These are phyloP conservation scores for Neoseiulus cucumeris DNA, from an alignment of 1,140 invertebrate genomes.

Conservation along the genomic window DNA sequence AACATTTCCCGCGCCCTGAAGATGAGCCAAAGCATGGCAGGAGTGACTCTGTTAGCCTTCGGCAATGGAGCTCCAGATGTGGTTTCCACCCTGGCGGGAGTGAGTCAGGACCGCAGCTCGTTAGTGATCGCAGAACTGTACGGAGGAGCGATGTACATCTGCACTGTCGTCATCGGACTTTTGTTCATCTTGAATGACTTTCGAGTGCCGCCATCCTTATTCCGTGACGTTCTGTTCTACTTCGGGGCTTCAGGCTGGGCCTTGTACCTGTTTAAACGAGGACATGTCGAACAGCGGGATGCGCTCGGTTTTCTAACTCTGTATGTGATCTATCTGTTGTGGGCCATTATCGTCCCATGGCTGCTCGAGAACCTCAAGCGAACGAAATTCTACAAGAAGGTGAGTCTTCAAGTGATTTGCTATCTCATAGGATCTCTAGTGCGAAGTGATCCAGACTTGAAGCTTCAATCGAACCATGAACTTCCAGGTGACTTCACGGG, in stretches of 20 bases:
- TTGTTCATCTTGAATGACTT: neutral
- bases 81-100: conserved; percentile 37
- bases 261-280: conserved; percentile 28
- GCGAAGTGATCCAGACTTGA: no score
- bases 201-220: conserved; percentile 24
- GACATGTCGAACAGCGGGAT: conserved; percentile 28
- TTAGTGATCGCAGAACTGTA: conserved; percentile 36
- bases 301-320: conserved; percentile 34
- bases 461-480: no score
- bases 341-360: conserved; percentile 32
- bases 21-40: conserved; percentile 47
- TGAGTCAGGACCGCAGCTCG: conserved; percentile 30
- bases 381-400: neutral
- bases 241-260: conserved; percentile 31
- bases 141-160: conserved; percentile 24
- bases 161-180: neutral
- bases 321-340: conserved; percentile 37
- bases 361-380: conserved; percentile 15
- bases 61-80: conserved; percentile 53
- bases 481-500: neutral
- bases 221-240: conserved; percentile 42
- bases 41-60: conserved; percentile 50
- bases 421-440: neutral
- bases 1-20: conserved; percentile 38
- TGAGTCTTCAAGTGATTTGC: neutral